phyloP scores from a whole-genome alignment of 2,797 vertebrate genomes.

The Anisognathus igniventris region DNA sequence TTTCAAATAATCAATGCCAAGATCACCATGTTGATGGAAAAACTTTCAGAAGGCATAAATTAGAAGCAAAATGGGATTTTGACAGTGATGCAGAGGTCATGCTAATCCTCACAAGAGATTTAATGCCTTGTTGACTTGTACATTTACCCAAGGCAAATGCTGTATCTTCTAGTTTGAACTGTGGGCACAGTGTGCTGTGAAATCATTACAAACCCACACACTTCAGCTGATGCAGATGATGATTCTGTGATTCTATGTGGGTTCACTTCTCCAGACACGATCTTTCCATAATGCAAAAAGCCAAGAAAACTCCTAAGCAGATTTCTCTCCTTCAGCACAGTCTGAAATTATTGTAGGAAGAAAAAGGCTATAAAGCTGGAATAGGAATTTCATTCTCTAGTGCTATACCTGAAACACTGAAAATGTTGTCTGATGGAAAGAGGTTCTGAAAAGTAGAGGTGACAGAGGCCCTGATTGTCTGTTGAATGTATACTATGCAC shows the following conservation, averaged over 20 bases:
- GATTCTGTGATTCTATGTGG: neutral
- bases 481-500: neutral
- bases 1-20: neutral
- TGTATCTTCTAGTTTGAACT: neutral
- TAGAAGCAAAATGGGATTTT: neutral
- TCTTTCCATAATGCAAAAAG: neutral
- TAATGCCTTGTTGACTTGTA: neutral
- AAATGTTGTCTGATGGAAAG: neutral
- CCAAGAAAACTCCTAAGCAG: neutral
- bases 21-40: neutral
- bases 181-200: neutral
- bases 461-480: neutral
- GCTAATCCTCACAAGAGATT: neutral
- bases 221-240: neutral
- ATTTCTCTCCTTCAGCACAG: neutral
- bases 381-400: neutral
- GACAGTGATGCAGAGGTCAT: neutral
- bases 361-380: neutral
- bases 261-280: neutral
- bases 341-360: neutral
- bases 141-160: neutral
- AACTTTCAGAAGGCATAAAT: neutral
- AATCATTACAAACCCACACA: neutral
- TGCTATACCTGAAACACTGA: neutral
- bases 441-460: neutral